Base-by-base conservation (phyloP, 2,113 vertebrate genomes). In the Tauraco erythrolophus region DNA sequence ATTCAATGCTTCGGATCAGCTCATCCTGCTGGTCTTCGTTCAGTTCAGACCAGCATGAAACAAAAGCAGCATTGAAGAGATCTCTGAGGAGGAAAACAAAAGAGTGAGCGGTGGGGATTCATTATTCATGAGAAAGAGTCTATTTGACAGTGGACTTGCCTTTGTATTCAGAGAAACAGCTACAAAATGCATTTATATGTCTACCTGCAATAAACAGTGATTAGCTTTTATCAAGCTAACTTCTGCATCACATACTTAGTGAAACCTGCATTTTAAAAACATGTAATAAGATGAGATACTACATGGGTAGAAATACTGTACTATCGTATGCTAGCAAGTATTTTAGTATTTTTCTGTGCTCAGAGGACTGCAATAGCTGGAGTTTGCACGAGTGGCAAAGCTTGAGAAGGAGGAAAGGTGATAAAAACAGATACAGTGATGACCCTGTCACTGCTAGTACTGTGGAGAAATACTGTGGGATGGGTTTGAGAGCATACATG, bases 1-100 rank as follows among this genome's bases (percentile, higher is more conserved):
- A 60, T 93, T 99, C 99, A 7, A 99, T 99, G 97, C 99, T 99
- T 92, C 99, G 98, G 96, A 99, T 99, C 92, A 99, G 98, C 93
- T 99, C 99, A 19, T 99, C 99, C 97, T 99, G 99, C 96, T 99
- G 99, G 96, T 99, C 99, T 86, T 99, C 99, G 1, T 99, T 99
- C 94, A 99, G 98, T 66, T 99, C 99, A 5, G 99, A 99, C 99
- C 99, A 99, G 98, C 99, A 99, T 0, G 99, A 99, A 94, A 99
- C 99, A 82, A 99, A 99, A 3, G 99, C 99, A 3, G 99, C 99
- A 7, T 99, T 99, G 96, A 99, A 99, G 75, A 99, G 98, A 94
- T 99, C 99, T 96, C 99, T 99, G 96, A 61, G 54, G 78, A 64
- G 39, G 65, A 71, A 94, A 39, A 61, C 5, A 69, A 19, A 62